A percentile compares a stretch with the other conserved stretches of the same genome.
These are phyloP conservation scores for Himalopsyche kuldschensis DNA, from an alignment of 2,888 invertebrate species.

Conservation along the genomic window DNA sequence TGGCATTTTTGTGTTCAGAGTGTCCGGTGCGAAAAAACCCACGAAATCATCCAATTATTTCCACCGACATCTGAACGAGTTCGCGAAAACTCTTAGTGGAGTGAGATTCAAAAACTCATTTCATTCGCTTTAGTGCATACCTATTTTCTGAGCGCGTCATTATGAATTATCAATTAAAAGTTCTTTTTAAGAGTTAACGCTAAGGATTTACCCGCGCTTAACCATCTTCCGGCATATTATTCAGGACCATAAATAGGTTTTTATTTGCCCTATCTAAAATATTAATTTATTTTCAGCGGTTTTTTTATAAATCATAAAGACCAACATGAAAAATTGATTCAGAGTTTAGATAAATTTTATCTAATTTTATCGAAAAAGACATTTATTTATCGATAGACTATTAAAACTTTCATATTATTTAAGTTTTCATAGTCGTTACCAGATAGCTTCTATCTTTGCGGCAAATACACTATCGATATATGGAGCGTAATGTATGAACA, in stretches of 20 bases:
- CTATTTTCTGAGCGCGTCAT: slow-evolving; percentile 15
- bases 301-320: too few species aligned
- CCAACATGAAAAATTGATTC: too few species aligned
- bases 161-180: slow-evolving; percentile 30
- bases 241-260: not conserved
- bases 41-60: slow-evolving; percentile 10
- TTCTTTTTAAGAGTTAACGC: slow-evolving; percentile 1
- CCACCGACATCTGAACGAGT: not conserved
- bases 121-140: slow-evolving; percentile 4
- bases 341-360: too few species aligned
- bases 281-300: too few species aligned
- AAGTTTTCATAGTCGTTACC: too few species aligned
- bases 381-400: too few species aligned
- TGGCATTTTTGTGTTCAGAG: not conserved
- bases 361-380: too few species aligned
- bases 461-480: too few species aligned
- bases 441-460: too few species aligned
- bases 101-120: not conserved
- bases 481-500: too few species aligned
- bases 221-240: not conserved
- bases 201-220: not conserved
- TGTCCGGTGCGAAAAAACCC: slow-evolving; percentile 5
- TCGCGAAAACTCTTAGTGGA: not conserved
- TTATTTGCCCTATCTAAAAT: not conserved
- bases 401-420: too few species aligned